Conservation (phyloP, 2,888 invertebrate species). For the Patella depressa region DNA sequence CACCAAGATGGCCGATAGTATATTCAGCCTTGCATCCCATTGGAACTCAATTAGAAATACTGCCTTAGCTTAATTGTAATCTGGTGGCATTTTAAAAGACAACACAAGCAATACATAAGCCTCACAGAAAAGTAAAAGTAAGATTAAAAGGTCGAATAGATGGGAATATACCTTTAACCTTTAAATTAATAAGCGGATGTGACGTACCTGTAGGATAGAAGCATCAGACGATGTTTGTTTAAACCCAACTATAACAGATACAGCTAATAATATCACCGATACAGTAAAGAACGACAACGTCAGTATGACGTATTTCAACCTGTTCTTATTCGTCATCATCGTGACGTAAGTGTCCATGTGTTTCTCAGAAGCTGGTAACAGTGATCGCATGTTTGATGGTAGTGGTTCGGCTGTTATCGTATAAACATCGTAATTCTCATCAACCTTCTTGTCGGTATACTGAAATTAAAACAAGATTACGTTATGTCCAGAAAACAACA, state of each 20-base stretch:
- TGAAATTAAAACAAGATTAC: background rate
- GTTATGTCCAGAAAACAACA: too few relatives aligned
- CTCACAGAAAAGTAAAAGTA: too few relatives aligned
- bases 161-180: too few relatives aligned
- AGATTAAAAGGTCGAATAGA: too few relatives aligned
- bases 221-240: background rate
- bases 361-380: conserved; percentile 19
- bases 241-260: conserved; percentile 15
- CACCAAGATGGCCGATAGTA: too few relatives aligned
- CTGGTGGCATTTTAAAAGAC: too few relatives aligned
- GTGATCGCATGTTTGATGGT: conserved; percentile 27
- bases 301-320: conserved; percentile 20
- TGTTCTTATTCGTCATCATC: conserved; percentile 16
- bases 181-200: too few relatives aligned
- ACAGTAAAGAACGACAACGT: conserved; percentile 15
- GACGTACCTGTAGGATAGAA: too few relatives aligned
- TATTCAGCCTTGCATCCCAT: too few relatives aligned
- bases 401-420: conserved; percentile 27
- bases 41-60: too few relatives aligned
- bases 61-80: too few relatives aligned
- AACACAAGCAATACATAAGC: too few relatives aligned
- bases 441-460: background rate
- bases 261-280: conserved; percentile 22
- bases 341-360: conserved; percentile 22
- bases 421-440: conserved; percentile 16